phyloP scores from a whole-genome alignment of 1,140 invertebrate species.

The Procambarus virginalis region DNA sequence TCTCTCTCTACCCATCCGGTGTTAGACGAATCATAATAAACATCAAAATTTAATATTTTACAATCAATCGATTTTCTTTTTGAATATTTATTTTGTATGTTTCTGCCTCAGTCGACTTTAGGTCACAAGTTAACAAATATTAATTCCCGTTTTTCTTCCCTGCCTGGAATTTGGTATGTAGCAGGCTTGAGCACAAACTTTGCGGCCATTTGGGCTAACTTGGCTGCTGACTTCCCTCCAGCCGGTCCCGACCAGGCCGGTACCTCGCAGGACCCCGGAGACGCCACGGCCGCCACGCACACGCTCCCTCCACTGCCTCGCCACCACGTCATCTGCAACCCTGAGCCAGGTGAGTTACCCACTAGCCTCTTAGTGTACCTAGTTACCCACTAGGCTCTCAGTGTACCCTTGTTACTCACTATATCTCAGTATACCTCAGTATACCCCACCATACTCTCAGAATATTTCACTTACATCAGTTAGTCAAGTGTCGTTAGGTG shows the following conservation, averaged over 20 bases:
- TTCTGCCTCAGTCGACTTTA: not conserved
- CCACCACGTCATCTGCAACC: slow-evolving; percentile 29
- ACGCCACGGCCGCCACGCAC: slow-evolving; percentile 16
- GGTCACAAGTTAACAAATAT: not conserved
- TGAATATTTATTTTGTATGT: not conserved
- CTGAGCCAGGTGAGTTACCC: slow-evolving; percentile 22
- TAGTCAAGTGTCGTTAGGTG: no score
- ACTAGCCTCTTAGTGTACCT: no score
- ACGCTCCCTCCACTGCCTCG: not conserved
- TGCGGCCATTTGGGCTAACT: slow-evolving; percentile 69
- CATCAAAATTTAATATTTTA: no score
- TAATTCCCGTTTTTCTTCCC: slow-evolving; percentile 36
- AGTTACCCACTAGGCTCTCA: no score
- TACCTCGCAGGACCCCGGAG: slow-evolving; percentile 32
- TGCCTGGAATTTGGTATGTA: slow-evolving; percentile 37
- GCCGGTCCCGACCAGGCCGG: slow-evolving; percentile 37
- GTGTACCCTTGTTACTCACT: no score
- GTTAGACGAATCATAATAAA: no score
- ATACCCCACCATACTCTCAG: no score
- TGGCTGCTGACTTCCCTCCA: slow-evolving; percentile 62
- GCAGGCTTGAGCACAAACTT: slow-evolving; percentile 55
- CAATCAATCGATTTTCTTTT: not conserved
- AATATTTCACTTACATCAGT: no score
- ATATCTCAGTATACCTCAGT: no score
- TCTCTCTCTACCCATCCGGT: no score